These are phyloP conservation scores for Bilobella aurantiaca DNA, from an alignment of 1,140 invertebrate species.

Conservation along the genomic window DNA sequence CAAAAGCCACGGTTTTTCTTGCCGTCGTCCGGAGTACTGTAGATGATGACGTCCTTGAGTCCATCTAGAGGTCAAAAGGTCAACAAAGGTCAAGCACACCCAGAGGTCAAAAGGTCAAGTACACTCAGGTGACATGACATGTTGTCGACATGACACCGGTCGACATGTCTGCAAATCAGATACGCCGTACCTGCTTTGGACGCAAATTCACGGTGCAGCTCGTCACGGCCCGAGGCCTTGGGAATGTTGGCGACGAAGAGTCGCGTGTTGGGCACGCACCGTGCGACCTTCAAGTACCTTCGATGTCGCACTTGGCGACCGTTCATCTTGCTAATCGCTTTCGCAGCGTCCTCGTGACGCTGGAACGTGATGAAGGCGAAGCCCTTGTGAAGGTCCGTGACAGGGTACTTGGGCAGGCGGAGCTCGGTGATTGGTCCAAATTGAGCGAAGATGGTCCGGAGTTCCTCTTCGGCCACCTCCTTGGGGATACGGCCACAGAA, in stretches of 20 bases:
- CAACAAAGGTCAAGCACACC: slow-evolving; percentile 36
- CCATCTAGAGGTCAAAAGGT: no score
- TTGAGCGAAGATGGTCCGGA: slow-evolving; percentile 94
- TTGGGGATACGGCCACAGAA: slow-evolving; percentile 99
- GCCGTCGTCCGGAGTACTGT: no score
- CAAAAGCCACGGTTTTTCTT: no score
- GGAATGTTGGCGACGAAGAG: slow-evolving; percentile 99
- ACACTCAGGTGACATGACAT: no score
- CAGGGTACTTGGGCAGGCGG: slow-evolving; percentile 97
- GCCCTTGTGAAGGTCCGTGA: slow-evolving; percentile 91
- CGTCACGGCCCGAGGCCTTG: slow-evolving; percentile 97
- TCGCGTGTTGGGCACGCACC: slow-evolving; percentile 98
- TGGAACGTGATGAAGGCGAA: slow-evolving; percentile 99
- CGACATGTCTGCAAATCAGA: no score
- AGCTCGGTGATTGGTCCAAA: slow-evolving; percentile 97
- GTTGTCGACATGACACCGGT: no score
- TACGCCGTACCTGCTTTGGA: slow-evolving; percentile 99
- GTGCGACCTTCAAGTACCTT: slow-evolving; percentile 98
- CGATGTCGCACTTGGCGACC: slow-evolving; percentile 98
- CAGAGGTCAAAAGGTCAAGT: no score
- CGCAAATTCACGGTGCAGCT: slow-evolving; percentile 98
- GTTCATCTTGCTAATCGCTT: slow-evolving; percentile 95
- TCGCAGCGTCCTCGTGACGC: slow-evolving; percentile 75
- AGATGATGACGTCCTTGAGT: slow-evolving; percentile 96
- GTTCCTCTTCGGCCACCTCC: slow-evolving; percentile 96